These are phyloP conservation scores for Lampris megalopsis DNA, from an alignment of 2,113 vertebrate genomes.

Conservation along the genomic window DNA sequence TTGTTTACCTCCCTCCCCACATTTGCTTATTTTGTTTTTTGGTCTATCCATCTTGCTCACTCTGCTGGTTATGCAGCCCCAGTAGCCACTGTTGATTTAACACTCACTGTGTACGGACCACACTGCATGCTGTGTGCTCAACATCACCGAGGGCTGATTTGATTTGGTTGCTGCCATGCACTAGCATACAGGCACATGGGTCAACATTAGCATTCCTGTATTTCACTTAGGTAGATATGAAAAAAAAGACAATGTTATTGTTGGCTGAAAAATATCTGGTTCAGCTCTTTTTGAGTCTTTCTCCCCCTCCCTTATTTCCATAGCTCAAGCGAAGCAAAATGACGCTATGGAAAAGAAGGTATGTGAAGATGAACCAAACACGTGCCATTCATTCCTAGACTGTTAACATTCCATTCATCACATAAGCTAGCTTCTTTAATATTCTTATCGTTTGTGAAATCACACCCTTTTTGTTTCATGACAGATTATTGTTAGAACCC, in stretches of 20 bases:
- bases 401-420: background rate
- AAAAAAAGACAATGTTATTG: background rate
- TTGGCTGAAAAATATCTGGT: background rate
- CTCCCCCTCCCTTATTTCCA: conserved; percentile 29
- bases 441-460: conserved; percentile 33
- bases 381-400: background rate
- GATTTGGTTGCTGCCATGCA: conserved; percentile 29
- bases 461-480: conserved; percentile 17
- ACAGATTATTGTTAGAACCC: conserved; percentile 30
- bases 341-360: conserved; percentile 77
- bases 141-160: conserved; percentile 35
- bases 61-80: conserved; percentile 61
- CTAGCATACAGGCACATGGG: conserved; percentile 18
- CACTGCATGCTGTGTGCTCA: conserved; percentile 69
- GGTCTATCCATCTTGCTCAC: conserved; percentile 62
- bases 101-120: conserved; percentile 34
- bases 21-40: conserved; percentile 43
- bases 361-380: conserved; percentile 6
- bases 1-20: conserved; percentile 68
- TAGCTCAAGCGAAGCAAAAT: conserved; percentile 81
- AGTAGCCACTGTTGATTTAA: conserved; percentile 42
- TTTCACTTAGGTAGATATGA: conserved; percentile 15
- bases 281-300: background rate
- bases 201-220: background rate
- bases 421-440: background rate